Percentiles rank a stretch among this genome's conserved stretches.
Evolutionary conservation across 2,888 invertebrate species (phyloP).

Genomic region (Plutella xylostella): DNA sequence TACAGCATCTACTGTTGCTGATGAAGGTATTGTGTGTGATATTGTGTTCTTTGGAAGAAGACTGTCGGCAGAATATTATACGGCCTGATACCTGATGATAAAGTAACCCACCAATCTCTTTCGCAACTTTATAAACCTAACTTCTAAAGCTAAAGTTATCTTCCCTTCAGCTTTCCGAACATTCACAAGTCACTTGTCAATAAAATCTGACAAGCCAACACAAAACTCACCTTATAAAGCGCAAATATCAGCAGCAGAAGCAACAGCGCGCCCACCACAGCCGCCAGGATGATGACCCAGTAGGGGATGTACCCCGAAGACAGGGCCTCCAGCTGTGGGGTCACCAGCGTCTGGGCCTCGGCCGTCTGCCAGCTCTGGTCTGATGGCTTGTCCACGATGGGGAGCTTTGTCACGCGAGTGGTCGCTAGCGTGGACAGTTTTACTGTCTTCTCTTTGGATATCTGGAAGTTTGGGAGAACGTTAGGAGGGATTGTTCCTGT

Average conservation of each 20-base stretch:
- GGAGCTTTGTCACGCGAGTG: constrained; percentile 78
- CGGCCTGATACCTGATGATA: too few relatives aligned
- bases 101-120: too few relatives aligned
- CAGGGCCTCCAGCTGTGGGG: constrained; percentile 73
- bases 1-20: too few relatives aligned
- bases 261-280: constrained; percentile 83
- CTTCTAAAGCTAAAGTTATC: too few relatives aligned
- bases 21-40: too few relatives aligned
- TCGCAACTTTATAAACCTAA: too few relatives aligned
- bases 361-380: constrained; percentile 71
- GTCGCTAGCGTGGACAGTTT: constrained; percentile 82
- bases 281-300: constrained; percentile 89
- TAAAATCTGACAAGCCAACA: neutral
- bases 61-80: too few relatives aligned
- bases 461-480: constrained; percentile 27
- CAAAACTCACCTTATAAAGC: constrained; percentile 79
- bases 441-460: constrained; percentile 57
- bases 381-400: constrained; percentile 75
- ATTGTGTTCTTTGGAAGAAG: too few relatives aligned
- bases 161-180: too few relatives aligned
- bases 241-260: constrained; percentile 81
- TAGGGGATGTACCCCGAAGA: constrained; percentile 81
- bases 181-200: too few relatives aligned
- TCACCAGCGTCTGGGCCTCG: constrained; percentile 80
- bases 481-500: too few relatives aligned